Percentiles rank a stretch among this genome's conserved stretches.
phyloP scores from a whole-genome alignment of 2,113 vertebrate species.

The Thermophis baileyi region DNA sequence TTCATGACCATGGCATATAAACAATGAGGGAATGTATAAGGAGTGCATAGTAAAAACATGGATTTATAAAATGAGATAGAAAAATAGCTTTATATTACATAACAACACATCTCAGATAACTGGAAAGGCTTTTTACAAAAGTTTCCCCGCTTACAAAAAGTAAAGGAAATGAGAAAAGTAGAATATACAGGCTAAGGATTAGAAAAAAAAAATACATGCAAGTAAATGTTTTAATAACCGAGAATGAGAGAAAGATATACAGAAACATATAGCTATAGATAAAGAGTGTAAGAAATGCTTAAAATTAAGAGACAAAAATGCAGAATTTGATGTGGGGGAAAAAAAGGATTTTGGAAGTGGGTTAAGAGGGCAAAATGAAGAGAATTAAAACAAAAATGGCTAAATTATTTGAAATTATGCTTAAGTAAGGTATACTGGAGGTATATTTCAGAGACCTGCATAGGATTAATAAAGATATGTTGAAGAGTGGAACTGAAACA shows the following conservation, averaged over 20 bases:
- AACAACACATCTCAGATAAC: neutral
- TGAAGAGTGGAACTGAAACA: neutral
- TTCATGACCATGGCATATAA: neutral
- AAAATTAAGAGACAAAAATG: neutral
- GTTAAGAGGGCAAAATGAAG: neutral
- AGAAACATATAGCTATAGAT: neutral
- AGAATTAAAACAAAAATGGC: neutral
- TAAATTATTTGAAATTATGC: neutral
- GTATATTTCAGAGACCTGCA: neutral
- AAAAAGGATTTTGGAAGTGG: neutral
- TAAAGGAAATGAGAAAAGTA: neutral
- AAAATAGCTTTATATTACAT: neutral
- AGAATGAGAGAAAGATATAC: neutral
- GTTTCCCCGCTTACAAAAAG: neutral
- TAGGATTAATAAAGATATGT: neutral
- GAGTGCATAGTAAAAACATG: neutral
- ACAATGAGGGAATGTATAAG: neutral
- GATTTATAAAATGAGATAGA: neutral
- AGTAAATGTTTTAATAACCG: neutral
- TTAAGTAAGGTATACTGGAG: neutral
- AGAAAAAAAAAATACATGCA: neutral
- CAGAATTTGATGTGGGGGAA: neutral
- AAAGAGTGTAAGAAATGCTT: neutral
- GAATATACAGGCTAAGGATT: neutral
- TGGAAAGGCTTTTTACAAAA: neutral